phyloP scores from a whole-genome alignment of 2,113 vertebrate genomes.

The Psammodynastes pulverulentus region DNA sequence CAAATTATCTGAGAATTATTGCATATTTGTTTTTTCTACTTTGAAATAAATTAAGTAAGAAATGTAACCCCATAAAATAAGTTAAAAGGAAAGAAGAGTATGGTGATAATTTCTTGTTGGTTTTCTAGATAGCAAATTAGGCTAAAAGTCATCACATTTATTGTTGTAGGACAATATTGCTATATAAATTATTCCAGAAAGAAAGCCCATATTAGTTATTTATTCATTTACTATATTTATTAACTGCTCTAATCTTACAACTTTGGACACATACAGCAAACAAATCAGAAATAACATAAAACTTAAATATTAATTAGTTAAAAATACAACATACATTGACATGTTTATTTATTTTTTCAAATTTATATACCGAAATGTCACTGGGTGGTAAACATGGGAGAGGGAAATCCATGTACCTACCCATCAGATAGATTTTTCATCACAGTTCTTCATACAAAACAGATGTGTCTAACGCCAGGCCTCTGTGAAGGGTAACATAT shows the following conservation, averaged over 20 bases:
- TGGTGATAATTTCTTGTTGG: background rate
- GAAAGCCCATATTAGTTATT: background rate
- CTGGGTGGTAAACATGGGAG: background rate
- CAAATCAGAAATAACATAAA: background rate
- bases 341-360: background rate
- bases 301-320: background rate
- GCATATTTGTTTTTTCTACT: background rate
- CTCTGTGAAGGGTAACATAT: background rate
- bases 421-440: background rate
- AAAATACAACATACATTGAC: background rate
- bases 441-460: background rate
- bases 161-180: background rate
- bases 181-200: background rate
- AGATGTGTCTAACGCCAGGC: background rate
- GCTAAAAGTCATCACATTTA: background rate
- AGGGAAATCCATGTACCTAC: background rate
- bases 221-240: background rate
- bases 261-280: background rate
- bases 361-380: background rate
- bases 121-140: background rate
- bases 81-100: background rate
- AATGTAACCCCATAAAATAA: background rate
- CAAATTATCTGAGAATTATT: background rate
- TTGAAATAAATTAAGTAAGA: background rate
- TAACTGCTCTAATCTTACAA: background rate